These are phyloP conservation scores for Vimba vimba DNA, from an alignment of 2,113 vertebrate species.

Conservation along the genomic window DNA sequence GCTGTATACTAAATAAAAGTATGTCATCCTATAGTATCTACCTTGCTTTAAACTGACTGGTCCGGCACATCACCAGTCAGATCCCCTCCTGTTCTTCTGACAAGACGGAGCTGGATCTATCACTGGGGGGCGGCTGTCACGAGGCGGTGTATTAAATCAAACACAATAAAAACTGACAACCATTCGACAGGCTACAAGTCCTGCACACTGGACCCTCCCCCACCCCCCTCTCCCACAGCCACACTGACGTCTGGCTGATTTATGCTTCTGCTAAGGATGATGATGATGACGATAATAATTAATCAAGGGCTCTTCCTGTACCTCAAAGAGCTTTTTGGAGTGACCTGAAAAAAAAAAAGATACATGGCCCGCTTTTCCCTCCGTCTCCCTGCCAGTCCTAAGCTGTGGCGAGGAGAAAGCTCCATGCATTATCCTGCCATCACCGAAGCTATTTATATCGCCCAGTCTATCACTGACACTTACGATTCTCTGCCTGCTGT, in stretches of 20 bases:
- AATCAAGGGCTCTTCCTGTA: conserved; percentile 78
- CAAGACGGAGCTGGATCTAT: conserved; percentile 5
- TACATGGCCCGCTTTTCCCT: conserved; percentile 58
- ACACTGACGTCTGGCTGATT: conserved; percentile 72
- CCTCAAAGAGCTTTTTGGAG: conserved; percentile 66
- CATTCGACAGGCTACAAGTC: conserved; percentile 42
- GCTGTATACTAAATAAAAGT: background rate
- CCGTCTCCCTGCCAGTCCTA: conserved; percentile 77
- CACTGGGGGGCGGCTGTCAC: conserved; percentile 30
- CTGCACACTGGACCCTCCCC: background rate
- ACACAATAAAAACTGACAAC: conserved; percentile 53
- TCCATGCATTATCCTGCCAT: conserved; percentile 84
- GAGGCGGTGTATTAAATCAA: conserved; percentile 40
- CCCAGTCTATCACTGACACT: conserved; percentile 84
- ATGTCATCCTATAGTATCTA: background rate
- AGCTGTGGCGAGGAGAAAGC: conserved; percentile 74
- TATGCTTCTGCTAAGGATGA: conserved; percentile 72
- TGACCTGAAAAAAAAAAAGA: conserved; percentile 81
- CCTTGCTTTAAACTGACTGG: conserved; percentile 4
- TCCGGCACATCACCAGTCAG: conserved; percentile 15
- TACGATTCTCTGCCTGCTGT: conserved; percentile 73
- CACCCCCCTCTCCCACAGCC: conserved; percentile 11
- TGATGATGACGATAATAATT: conserved; percentile 81
- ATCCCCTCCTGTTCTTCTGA: conserved; percentile 38
- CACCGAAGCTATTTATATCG: conserved; percentile 82